phyloP scores from a whole-genome alignment of 2,113 vertebrate genomes.

The Willisornis vidua region DNA sequence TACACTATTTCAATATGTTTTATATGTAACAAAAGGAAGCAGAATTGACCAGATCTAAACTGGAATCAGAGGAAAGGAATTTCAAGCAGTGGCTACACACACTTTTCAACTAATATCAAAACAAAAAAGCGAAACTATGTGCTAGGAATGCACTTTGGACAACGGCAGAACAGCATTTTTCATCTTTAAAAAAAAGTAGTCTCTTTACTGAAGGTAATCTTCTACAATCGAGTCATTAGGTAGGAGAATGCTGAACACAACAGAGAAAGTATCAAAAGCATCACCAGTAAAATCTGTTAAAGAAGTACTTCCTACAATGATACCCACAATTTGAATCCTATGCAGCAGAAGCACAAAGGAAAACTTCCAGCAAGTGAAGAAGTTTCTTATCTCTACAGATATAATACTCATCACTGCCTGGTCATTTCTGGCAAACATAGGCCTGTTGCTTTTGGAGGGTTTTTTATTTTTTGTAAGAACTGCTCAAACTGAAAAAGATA shows the following conservation, averaged over 20 bases:
- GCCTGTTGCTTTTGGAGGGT: background rate
- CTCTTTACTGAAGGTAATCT: background rate
- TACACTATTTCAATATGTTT: background rate
- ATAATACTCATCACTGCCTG: background rate
- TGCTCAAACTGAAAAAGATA: background rate
- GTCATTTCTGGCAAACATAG: background rate
- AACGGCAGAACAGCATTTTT: background rate
- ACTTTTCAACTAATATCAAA: background rate
- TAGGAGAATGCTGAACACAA: background rate
- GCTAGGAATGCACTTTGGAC: background rate
- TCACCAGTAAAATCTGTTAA: background rate
- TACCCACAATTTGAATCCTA: background rate
- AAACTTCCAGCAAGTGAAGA: background rate
- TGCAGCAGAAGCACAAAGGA: background rate
- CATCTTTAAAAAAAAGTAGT: background rate
- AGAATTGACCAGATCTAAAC: background rate
- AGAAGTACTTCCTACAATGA: background rate
- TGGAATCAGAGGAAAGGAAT: background rate
- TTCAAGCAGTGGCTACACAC: background rate
- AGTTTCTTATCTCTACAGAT: background rate
- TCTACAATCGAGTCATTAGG: background rate
- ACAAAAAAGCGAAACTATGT: background rate
- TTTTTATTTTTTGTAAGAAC: background rate
- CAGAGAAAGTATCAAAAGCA: background rate
- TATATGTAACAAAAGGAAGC: background rate